Evolutionary conservation across 2,797 vertebrate species (phyloP), one percentile per base, ranked within the genome.

Genomic region (Characodon lateralis): DNA sequence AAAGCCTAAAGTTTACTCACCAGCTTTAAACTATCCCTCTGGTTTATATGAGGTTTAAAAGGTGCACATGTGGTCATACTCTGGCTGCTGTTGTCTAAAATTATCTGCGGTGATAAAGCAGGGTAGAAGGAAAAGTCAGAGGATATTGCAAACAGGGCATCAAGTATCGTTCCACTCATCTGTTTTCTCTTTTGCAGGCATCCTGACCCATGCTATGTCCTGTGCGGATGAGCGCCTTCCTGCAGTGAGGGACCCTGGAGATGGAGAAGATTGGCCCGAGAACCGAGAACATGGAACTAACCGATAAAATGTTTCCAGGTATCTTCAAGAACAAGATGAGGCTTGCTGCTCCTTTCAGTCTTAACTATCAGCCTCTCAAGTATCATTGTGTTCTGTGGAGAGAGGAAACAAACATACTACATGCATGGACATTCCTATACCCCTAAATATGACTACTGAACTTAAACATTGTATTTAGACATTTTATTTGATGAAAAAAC

Each of bases 251-350:
- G 78, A 85, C 72, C 81, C 82, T 70, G 55, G 72, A 88, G 91
- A 91, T 89, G 12, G 84, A 83, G 58, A 78, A 86, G 91, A 93
- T 91, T 87, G 80, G 46, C 50, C 48, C 43, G 53, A 88, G 85
- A 85, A 91, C 48, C 72, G 24, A 66, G 85, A 85, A 84, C 87
- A 92, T 72, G 76, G 91, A 89, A 91, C 82, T 83, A 70, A 14
- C 71, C 8, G 91, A 93, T 92, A 89, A 90, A 93, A 95, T 90
- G 89, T 85, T 80, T 72, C 81, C 9, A 73, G 78, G 76, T 80
- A 87, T 78, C 86, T 90, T 82, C 80, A 85, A 89, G 90, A 91
- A 89, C 88, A 84, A 92, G 94, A 95, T 95, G 93, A 94, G 85
- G 16, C 74, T 77, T 78, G 78, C 74, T 76, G 86, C 84, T 90